Percentiles rank a stretch among this genome's conserved stretches.
Evolutionary conservation across 1,140 invertebrate species (phyloP).

Genomic region (Drosophila sp.): DNA sequence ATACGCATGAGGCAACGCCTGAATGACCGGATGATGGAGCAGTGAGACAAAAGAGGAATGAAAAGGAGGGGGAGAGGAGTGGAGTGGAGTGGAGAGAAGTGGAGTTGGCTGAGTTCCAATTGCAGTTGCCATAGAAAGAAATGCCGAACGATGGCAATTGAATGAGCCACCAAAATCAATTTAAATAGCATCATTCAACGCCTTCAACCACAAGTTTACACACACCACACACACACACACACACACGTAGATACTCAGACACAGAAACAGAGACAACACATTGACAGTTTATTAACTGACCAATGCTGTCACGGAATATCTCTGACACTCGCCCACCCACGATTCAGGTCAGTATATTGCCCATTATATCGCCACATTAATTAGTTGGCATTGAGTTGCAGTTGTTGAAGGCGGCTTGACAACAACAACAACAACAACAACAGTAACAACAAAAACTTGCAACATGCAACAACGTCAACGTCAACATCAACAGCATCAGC

Average conservation of each 20-base stretch:
- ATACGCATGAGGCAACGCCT: constrained; percentile 60
- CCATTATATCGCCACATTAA: constrained; percentile 77
- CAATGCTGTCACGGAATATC: constrained; percentile 66
- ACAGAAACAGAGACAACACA: constrained; percentile 46
- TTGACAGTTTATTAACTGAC: constrained; percentile 81
- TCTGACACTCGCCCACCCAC: constrained; percentile 61
- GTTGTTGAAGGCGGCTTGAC: constrained; percentile 26
- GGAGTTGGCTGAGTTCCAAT: constrained; percentile 19
- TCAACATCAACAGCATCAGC: constrained; percentile 10
- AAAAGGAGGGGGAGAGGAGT: background rate
- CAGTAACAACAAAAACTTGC: background rate
- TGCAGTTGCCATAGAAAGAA: constrained; percentile 47
- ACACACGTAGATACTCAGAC: constrained; percentile 28
- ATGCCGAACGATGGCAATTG: constrained; percentile 63
- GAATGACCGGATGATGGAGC: constrained; percentile 32
- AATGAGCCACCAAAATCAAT: constrained; percentile 72
- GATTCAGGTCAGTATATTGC: constrained; percentile 48
- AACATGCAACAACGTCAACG: constrained; percentile 9
- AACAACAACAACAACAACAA: constrained; percentile 10
- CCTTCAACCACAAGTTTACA: constrained; percentile 63
- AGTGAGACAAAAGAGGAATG: constrained; percentile 24
- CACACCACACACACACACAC: constrained; percentile 27
- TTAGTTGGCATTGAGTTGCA: constrained; percentile 77
- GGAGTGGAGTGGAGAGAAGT: background rate
- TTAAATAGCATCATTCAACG: constrained; percentile 78